These are phyloP conservation scores for Xenopus borealis DNA, from an alignment of 2,113 vertebrate genomes.

Conservation along the genomic window DNA sequence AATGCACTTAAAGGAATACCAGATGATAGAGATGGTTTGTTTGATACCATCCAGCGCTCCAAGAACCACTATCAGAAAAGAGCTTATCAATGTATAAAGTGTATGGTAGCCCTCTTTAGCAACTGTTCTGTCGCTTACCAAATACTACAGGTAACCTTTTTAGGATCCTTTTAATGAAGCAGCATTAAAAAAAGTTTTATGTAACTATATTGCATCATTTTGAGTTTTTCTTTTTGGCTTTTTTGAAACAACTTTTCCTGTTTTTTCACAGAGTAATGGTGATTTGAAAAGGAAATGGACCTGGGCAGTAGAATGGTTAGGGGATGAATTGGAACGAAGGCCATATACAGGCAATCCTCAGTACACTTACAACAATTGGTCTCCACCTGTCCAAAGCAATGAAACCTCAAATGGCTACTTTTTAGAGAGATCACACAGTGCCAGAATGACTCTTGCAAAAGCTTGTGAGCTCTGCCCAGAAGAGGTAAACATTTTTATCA, in stretches of 20 bases:
- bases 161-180: too few relatives aligned
- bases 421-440: slow-evolving; percentile 96
- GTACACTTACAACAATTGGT: slow-evolving; percentile 98
- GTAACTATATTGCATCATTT: too few relatives aligned
- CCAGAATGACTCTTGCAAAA: slow-evolving; percentile 97
- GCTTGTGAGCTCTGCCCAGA: slow-evolving; percentile 98
- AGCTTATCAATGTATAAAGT: slow-evolving; percentile 98
- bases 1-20: slow-evolving; percentile 98
- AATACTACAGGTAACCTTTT: slow-evolving; percentile 87
- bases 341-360: slow-evolving; percentile 96
- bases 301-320: slow-evolving; percentile 99
- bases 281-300: slow-evolving; percentile 99
- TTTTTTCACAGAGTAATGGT: slow-evolving; percentile 83
- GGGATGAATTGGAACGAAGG: slow-evolving; percentile 93
- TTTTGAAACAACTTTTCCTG: too few relatives aligned
- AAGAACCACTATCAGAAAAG: slow-evolving; percentile 99
- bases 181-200: too few relatives aligned
- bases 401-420: slow-evolving; percentile 99
- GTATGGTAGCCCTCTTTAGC: slow-evolving; percentile 98
- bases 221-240: too few relatives aligned
- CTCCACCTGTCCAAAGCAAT: slow-evolving; percentile 96
- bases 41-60: slow-evolving; percentile 98
- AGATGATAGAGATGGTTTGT: slow-evolving; percentile 94
- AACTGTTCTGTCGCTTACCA: slow-evolving; percentile 98
- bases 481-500: slow-evolving; percentile 74